phyloP scores from a whole-genome alignment of 2,888 invertebrate species.

The Amphipoea oculea region DNA sequence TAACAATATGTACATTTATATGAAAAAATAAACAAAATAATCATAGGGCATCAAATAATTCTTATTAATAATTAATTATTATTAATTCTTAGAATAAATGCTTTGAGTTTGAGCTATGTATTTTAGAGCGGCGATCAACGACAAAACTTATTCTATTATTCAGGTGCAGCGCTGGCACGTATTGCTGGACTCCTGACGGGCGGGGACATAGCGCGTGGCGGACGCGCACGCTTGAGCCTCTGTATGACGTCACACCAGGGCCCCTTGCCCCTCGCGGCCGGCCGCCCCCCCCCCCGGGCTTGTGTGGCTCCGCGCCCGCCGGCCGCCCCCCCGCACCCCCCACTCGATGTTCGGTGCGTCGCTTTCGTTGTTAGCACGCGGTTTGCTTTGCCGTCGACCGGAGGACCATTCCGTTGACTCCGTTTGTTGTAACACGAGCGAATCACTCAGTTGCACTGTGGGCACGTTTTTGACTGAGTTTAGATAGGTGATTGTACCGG shows the following conservation, averaged over 20 bases:
- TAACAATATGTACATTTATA: no score
- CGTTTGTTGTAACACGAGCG: slow-evolving; percentile 28
- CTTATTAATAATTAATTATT: no score
- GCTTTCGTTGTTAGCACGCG: slow-evolving; percentile 64
- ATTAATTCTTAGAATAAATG: no score
- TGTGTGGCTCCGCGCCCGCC: slow-evolving; percentile 33
- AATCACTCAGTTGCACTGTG: slow-evolving; percentile 45
- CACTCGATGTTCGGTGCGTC: slow-evolving; percentile 49
- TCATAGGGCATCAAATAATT: no score
- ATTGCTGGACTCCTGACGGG: slow-evolving; percentile 94
- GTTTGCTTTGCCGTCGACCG: slow-evolving; percentile 50
- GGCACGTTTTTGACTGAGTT: slow-evolving; percentile 50
- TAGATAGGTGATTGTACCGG: slow-evolving; percentile 24
- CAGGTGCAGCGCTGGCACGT: slow-evolving; percentile 98
- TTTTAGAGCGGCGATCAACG: background rate
- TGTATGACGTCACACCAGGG: slow-evolving; percentile 28
- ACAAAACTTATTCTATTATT: background rate
- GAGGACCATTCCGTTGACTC: slow-evolving; percentile 32
- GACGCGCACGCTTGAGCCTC: slow-evolving; percentile 74
- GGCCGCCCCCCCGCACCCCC: slow-evolving; percentile 50
- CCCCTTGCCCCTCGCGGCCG: slow-evolving; percentile 50
- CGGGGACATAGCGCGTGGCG: slow-evolving; percentile 80
- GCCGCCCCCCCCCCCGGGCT: slow-evolving; percentile 43
- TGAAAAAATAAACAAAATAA: no score
- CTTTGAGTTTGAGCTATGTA: no score